Evolutionary conservation across 2,797 vertebrate genomes (phyloP).

Genomic region (Rhadinocentrus ornatus): DNA sequence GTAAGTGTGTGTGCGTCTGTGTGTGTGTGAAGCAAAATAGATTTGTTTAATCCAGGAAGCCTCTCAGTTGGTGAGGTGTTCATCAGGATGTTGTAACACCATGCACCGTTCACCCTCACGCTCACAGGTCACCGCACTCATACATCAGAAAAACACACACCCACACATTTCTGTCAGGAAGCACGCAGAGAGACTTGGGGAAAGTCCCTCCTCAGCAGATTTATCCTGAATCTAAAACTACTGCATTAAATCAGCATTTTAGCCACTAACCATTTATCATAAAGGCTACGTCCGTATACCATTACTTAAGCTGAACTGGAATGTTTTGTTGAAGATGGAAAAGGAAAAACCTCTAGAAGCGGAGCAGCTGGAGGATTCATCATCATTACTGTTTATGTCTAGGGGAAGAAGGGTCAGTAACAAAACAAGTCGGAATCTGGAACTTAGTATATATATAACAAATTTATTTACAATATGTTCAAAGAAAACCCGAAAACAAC

Average conservation of each 20-base stretch:
- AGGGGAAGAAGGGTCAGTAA: too few species aligned
- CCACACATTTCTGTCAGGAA: constrained; percentile 8
- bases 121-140: constrained; percentile 42
- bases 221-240: not conserved
- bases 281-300: not conserved
- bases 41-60: constrained; percentile 54
- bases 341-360: not conserved
- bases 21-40: constrained; percentile 9
- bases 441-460: too few species aligned
- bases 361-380: not conserved
- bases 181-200: not conserved
- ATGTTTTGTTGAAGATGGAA: not conserved
- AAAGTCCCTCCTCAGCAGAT: constrained; percentile 36
- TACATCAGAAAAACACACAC: constrained; percentile 23
- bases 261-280: not conserved
- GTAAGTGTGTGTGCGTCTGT: not conserved
- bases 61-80: constrained; percentile 58
- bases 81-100: constrained; percentile 53
- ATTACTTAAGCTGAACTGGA: constrained; percentile 12
- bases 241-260: constrained; percentile 24
- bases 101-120: constrained; percentile 24
- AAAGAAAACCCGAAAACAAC: too few species aligned
- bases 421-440: too few species aligned
- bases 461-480: too few species aligned
- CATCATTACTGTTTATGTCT: too few species aligned